Evolutionary conservation across 2,888 invertebrate genomes (phyloP).

Genomic region (Drosophila niveifrons): DNA sequence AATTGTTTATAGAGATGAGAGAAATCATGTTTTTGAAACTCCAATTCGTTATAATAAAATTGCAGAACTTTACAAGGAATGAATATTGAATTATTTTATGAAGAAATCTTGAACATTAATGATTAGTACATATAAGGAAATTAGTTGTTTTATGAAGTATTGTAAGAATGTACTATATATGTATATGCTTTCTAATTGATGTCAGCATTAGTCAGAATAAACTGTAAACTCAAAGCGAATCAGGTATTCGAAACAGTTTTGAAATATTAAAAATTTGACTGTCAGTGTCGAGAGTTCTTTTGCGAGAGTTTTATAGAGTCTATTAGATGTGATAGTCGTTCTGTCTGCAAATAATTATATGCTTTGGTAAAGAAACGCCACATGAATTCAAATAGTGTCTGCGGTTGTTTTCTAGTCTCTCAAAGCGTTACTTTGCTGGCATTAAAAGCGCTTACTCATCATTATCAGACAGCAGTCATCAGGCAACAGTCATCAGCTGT

Average conservation of each 20-base stretch:
- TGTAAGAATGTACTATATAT: too few relatives aligned
- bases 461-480: slow-evolving; percentile 65
- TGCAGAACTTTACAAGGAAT: too few relatives aligned
- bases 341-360: slow-evolving; percentile 40
- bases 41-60: too few relatives aligned
- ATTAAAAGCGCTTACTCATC: slow-evolving; percentile 73
- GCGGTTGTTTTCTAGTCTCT: slow-evolving; percentile 32
- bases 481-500: slow-evolving; percentile 63
- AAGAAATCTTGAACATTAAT: too few relatives aligned
- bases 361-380: slow-evolving; percentile 41
- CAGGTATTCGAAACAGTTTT: not conserved
- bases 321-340: slow-evolving; percentile 11
- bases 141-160: too few relatives aligned
- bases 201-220: too few relatives aligned
- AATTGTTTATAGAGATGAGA: too few relatives aligned
- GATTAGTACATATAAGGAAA: too few relatives aligned
- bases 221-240: not conserved
- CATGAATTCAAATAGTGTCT: slow-evolving; percentile 44
- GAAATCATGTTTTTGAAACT: too few relatives aligned
- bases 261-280: not conserved
- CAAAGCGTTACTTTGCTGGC: slow-evolving; percentile 49
- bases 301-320: not conserved
- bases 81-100: too few relatives aligned
- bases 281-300: not conserved
- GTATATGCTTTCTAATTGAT: too few relatives aligned